A percentile compares a stretch with the other conserved stretches of the same genome.
Evolutionary conservation across 2,113 vertebrate species (phyloP).

Genomic region (Scopus umbretta): DNA sequence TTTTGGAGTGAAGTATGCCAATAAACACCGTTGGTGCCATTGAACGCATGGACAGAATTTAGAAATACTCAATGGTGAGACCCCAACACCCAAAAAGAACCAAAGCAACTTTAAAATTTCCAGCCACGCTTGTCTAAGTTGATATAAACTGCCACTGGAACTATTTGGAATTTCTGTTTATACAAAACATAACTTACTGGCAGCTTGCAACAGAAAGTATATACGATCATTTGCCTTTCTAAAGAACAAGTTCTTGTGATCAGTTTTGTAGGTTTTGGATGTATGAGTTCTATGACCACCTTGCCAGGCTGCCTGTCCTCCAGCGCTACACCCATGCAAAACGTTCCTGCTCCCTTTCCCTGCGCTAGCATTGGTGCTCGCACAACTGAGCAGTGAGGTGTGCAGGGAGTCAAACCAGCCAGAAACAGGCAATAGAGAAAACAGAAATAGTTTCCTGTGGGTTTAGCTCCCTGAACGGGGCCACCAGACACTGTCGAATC

Average conservation of each 20-base stretch:
- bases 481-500: not conserved
- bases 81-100: not conserved
- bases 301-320: not conserved
- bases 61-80: not conserved
- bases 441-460: not conserved
- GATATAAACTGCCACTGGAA: not conserved
- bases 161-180: not conserved
- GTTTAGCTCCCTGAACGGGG: not conserved
- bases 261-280: not conserved
- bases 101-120: not conserved
- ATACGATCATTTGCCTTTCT: not conserved
- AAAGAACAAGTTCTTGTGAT: not conserved
- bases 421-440: fast-evolving
- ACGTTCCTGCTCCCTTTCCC: not conserved
- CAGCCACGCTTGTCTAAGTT: not conserved
- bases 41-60: not conserved
- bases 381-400: fast-evolving
- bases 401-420: not conserved
- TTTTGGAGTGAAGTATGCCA: not conserved
- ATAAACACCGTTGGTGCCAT: not conserved
- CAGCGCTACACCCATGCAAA: not conserved
- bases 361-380: fast-evolving
- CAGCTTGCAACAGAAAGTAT: not conserved
- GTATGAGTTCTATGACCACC: not conserved
- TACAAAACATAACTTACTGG: not conserved